These are phyloP conservation scores for Drosophila merina DNA, from an alignment of 2,888 invertebrate genomes.

Conservation along the genomic window DNA sequence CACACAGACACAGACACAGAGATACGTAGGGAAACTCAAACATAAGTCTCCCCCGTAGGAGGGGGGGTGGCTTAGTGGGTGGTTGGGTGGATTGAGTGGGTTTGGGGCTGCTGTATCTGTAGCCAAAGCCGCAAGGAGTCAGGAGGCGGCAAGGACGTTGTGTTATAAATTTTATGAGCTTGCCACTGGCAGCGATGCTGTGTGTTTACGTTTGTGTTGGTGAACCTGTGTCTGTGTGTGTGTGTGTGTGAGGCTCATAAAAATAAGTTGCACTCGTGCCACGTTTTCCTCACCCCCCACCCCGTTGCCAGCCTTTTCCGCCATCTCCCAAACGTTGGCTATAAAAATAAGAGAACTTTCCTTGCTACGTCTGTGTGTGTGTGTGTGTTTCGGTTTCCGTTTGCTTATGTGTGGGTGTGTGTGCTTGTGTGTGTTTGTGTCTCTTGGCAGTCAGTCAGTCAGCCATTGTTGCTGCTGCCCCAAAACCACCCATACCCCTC, in stretches of 20 bases:
- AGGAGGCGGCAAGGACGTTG: constrained; percentile 77
- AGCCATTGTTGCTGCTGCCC: constrained; percentile 69
- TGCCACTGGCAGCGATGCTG: constrained; percentile 61
- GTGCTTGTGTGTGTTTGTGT: constrained; percentile 41
- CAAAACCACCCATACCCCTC: constrained; percentile 2
- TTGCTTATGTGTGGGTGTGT: constrained; percentile 6
- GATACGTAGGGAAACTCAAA: constrained; percentile 31
- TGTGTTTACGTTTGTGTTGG: constrained; percentile 22
- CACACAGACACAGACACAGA: constrained; percentile 46
- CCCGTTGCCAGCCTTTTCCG: constrained; percentile 8
- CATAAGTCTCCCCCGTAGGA: constrained; percentile 30
- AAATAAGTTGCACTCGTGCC: constrained; percentile 80
- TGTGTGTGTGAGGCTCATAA: constrained; percentile 66
- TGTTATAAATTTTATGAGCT: constrained; percentile 81
- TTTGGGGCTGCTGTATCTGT: constrained; percentile 15
- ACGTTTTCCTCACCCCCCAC: constrained; percentile 61
- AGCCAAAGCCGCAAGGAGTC: constrained; percentile 65
- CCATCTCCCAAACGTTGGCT: constrained; percentile 29
- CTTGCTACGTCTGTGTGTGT: constrained; percentile 59
- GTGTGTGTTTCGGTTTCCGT: constrained; percentile 17
- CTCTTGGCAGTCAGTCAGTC: constrained; percentile 78
- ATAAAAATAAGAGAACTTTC: constrained; percentile 69
- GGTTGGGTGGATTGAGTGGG: constrained; percentile 14
- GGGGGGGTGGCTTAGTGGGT: constrained; percentile 10
- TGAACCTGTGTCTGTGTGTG: constrained; percentile 24